These are phyloP conservation scores for Zaprionus obscuricornis DNA, from an alignment of 2,888 invertebrate genomes.

Conservation along the genomic window DNA sequence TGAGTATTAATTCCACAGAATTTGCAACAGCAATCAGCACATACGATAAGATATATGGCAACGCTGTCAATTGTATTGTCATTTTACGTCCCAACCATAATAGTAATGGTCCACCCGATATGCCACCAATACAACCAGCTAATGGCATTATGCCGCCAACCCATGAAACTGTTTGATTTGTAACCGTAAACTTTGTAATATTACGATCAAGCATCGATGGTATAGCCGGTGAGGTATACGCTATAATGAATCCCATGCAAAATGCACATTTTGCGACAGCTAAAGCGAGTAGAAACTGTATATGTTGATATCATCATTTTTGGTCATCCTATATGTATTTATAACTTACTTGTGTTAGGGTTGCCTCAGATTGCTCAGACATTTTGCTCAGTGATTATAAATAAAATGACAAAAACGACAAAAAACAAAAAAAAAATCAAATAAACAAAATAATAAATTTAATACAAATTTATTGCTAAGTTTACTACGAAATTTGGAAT, in stretches of 20 bases:
- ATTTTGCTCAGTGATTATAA: too few relatives aligned
- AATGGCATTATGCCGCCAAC: slow-evolving; percentile 33
- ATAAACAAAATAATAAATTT: background rate
- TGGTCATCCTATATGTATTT: too few relatives aligned
- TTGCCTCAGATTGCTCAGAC: too few relatives aligned
- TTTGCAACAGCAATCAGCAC: slow-evolving; percentile 88
- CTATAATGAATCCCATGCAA: slow-evolving; percentile 3
- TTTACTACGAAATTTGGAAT: background rate
- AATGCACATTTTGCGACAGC: slow-evolving; percentile 4
- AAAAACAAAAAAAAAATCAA: too few relatives aligned
- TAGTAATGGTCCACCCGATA: slow-evolving; percentile 82
- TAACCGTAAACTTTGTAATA: slow-evolving; percentile 7
- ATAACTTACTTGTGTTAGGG: slow-evolving; percentile 14
- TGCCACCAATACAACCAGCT: slow-evolving; percentile 1
- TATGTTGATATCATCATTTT: too few relatives aligned
- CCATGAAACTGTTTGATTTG: slow-evolving; percentile 19
- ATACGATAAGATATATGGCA: slow-evolving; percentile 88
- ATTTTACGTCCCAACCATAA: slow-evolving; percentile 88
- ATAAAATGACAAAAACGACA: too few relatives aligned
- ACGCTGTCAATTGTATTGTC: slow-evolving; percentile 79
- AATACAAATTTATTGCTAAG: background rate
- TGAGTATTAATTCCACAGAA: slow-evolving; percentile 80
- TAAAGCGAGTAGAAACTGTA: slow-evolving; percentile 4
- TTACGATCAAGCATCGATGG: slow-evolving; percentile 16
- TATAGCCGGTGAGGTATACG: slow-evolving; percentile 24